phyloP scores from a whole-genome alignment of 2,888 invertebrate genomes.

The Orthosia gothica region DNA sequence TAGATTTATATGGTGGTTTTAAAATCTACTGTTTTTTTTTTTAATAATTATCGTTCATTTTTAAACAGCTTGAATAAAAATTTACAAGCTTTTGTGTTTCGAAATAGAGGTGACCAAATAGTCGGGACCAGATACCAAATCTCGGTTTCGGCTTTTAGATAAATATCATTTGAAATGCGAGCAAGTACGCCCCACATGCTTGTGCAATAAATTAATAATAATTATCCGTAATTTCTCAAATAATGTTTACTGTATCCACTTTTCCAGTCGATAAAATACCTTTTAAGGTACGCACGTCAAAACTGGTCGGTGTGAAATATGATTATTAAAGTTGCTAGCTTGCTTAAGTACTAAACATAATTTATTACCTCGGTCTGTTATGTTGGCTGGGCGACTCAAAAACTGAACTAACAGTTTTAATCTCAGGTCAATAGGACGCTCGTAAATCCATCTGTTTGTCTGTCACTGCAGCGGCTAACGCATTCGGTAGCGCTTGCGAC shows the following conservation, averaged over 20 bases:
- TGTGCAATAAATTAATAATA: slow-evolving; percentile 47
- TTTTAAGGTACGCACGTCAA: slow-evolving; percentile 39
- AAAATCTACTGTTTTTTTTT: slow-evolving; percentile 30
- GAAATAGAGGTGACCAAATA: slow-evolving; percentile 24
- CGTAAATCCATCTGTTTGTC: slow-evolving; percentile 80
- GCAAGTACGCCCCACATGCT: slow-evolving; percentile 22
- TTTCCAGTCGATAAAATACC: slow-evolving; percentile 49
- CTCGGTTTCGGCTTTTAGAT: slow-evolving; percentile 22
- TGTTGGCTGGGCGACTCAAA: slow-evolving; percentile 47
- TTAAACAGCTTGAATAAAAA: neutral
- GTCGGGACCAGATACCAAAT: slow-evolving; percentile 6
- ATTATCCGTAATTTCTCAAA: slow-evolving; percentile 48
- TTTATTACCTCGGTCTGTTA: slow-evolving; percentile 56
- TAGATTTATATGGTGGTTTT: slow-evolving; percentile 41
- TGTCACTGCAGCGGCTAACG: slow-evolving; percentile 73
- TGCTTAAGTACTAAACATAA: slow-evolving; percentile 43
- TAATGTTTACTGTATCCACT: slow-evolving; percentile 29
- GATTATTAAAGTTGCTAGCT: slow-evolving; percentile 39
- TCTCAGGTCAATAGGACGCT: slow-evolving; percentile 70
- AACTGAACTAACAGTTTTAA: slow-evolving; percentile 63
- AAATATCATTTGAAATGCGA: slow-evolving; percentile 18
- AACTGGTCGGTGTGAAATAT: slow-evolving; percentile 50
- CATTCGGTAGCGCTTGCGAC: slow-evolving; percentile 70
- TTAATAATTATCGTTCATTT: neutral
- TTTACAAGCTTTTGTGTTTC: neutral